Evolutionary conservation across 2,797 vertebrate genomes (phyloP).

Genomic region (Meda fulgida): DNA sequence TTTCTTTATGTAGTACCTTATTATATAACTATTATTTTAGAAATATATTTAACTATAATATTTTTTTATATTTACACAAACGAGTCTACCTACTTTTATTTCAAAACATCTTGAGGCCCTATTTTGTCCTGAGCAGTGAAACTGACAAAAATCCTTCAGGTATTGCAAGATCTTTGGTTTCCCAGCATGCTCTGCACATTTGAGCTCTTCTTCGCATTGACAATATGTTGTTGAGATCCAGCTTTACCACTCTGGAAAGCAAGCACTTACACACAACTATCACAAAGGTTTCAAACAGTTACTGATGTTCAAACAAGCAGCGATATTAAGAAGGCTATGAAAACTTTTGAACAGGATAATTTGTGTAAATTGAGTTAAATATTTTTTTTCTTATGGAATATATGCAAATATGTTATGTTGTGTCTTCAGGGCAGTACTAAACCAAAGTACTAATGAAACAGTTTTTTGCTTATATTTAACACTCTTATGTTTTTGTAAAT

Average conservation of each 20-base stretch:
- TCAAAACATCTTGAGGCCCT: neutral
- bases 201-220: neutral
- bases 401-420: neutral
- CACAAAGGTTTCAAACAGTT: neutral
- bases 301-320: neutral
- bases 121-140: neutral
- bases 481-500: neutral
- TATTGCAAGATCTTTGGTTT: neutral
- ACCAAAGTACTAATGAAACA: slow-evolving; percentile 7
- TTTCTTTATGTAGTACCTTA: neutral
- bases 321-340: neutral
- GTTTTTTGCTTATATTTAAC: neutral
- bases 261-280: neutral
- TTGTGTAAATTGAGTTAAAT: neutral
- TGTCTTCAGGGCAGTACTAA: neutral
- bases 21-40: neutral
- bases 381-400: neutral
- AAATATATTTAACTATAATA: neutral
- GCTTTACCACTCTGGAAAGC: neutral
- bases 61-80: neutral
- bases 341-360: neutral
- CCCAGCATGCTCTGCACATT: neutral
- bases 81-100: neutral
- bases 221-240: neutral
- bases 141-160: neutral